Evolutionary conservation across 2,113 vertebrate species (phyloP), one percentile per base, ranked within the genome.

Genomic region (Taurulus bubalis): DNA sequence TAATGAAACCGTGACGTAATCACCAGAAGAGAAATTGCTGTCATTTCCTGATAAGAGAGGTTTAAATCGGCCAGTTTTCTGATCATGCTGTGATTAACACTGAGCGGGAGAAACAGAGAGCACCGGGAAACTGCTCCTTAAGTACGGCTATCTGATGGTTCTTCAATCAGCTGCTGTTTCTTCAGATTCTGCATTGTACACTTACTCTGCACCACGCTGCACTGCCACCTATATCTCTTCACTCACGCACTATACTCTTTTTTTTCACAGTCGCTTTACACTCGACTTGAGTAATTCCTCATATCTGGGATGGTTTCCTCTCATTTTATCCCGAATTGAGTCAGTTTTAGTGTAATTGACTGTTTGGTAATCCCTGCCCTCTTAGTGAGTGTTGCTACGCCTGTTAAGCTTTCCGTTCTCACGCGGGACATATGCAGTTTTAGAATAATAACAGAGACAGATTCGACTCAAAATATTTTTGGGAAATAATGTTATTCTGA

Each of bases 1-100:
- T 91, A 93, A 90, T 92, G 80, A 75, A 87, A 80, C 76, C 74
- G 63, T 93, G 92, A 93, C 85, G 85, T 93, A 91, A 92, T 85
- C 75, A 85, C 51, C 58, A 73, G 66, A 70, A 84, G 85, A 85
- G 74, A 87, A 83, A 89, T 82, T 79, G 82, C 89, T 63, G 76
- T 83, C 77, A 79, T 92, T 90, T 90, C 80, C 91, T 85, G 90
- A 93, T 89, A 87, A 82, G 78, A 56, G 62, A 66, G 65, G 71
- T 83, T 86, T 85, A 83, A 83, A 90, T 82, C 82, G 68, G 85
- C 59, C 59, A 22, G 75, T 67, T 82, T 77, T 78, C 38, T 71
- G 90, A 89, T 90, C 62, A 49, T 71, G 82, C 64, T 63, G 51
- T 34, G 85, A 90, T 92, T 87, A 89, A 86, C 26, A 62, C 60